phyloP scores from a whole-genome alignment of 2,113 vertebrate genomes.

The Monarcha castaneiventris region DNA sequence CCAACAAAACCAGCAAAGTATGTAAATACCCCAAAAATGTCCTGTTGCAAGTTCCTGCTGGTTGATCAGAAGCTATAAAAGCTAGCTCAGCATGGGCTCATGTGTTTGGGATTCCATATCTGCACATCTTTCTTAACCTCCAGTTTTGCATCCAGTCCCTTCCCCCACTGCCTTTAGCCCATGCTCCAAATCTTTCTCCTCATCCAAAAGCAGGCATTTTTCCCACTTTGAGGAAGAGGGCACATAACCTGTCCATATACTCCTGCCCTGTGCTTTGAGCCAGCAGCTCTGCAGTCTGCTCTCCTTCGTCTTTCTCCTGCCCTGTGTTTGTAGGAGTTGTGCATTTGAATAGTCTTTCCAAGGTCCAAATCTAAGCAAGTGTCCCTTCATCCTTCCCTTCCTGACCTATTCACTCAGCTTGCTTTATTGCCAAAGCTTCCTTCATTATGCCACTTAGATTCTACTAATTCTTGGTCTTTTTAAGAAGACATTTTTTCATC shows the following conservation, averaged over 20 bases:
- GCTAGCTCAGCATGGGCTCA: rapidly evolving
- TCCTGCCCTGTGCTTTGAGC: not conserved
- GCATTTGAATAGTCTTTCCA: not conserved
- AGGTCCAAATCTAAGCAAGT: not conserved
- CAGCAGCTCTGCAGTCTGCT: not conserved
- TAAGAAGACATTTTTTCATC: not conserved
- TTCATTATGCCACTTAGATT: not conserved
- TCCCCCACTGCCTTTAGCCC: not conserved
- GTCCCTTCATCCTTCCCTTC: not conserved
- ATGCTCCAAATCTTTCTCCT: not conserved
- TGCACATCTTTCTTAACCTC: not conserved
- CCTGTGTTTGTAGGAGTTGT: not conserved
- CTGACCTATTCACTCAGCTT: not conserved
- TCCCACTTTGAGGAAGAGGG: rapidly evolving
- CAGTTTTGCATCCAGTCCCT: not conserved
- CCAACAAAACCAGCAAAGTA: not conserved
- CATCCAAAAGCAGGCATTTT: not conserved
- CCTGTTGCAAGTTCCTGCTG: not conserved
- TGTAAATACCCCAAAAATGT: not conserved
- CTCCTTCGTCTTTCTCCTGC: not conserved
- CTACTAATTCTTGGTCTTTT: not conserved
- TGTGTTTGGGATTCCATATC: not conserved
- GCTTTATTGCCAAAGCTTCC: not conserved
- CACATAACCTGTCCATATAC: not conserved
- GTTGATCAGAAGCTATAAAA: not conserved